phyloP scores from a whole-genome alignment of 1,140 invertebrate species.

The Pentalonia nigronervosa region DNA sequence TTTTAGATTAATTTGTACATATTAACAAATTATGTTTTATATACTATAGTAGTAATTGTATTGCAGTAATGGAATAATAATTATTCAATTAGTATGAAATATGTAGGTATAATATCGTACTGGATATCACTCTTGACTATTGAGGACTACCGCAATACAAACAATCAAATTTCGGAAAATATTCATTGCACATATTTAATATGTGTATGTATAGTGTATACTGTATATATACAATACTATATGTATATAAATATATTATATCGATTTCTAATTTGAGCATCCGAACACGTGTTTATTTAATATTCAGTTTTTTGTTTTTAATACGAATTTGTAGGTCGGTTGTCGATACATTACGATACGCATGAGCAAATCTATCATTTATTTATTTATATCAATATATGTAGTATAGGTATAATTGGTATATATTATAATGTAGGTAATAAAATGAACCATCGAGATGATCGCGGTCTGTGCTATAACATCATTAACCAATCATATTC shows the following conservation, averaged over 20 bases:
- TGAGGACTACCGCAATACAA: neutral
- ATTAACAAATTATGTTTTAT: neutral
- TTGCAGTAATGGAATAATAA: neutral
- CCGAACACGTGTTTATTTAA: neutral
- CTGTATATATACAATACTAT: neutral
- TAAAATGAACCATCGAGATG: neutral
- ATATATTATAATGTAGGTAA: neutral
- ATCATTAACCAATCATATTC: slow-evolving; percentile 24
- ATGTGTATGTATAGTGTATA: neutral
- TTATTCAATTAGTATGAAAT: neutral
- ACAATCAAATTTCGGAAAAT: neutral
- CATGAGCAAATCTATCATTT: neutral
- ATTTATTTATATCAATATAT: neutral
- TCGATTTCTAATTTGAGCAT: neutral
- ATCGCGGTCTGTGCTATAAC: neutral
- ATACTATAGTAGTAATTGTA: neutral
- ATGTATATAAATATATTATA: slow-evolving; percentile 11
- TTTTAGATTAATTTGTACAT: neutral
- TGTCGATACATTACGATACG: neutral
- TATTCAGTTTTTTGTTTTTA: neutral
- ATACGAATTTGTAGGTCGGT: neutral
- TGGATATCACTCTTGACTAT: neutral
- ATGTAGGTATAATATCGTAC: neutral
- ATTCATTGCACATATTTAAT: neutral
- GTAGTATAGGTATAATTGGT: neutral